Percentiles rank a stretch among this genome's conserved stretches.
These are phyloP conservation scores for Melanchra persicariae DNA, from an alignment of 2,888 invertebrate genomes.

Conservation along the genomic window DNA sequence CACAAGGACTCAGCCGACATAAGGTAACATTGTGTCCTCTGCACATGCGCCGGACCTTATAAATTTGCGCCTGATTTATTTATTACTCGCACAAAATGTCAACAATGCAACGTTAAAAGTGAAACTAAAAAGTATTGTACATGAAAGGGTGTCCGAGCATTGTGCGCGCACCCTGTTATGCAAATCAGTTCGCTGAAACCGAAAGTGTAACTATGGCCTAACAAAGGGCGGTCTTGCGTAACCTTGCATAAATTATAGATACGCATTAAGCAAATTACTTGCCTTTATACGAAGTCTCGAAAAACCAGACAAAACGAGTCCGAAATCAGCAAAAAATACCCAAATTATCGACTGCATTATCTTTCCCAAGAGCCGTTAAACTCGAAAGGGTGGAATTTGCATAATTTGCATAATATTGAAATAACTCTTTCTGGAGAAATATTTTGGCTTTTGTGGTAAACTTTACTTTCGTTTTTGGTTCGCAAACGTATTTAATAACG, in stretches of 20 bases:
- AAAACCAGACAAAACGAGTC: conserved; percentile 78
- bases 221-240: conserved; percentile 83
- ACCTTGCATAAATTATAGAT: conserved; percentile 89
- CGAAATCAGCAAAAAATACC: conserved; percentile 75
- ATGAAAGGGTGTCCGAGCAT: conserved; percentile 84
- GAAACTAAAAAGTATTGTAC: conserved; percentile 86
- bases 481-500: conserved; percentile 66
- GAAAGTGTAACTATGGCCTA: conserved; percentile 80
- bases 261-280: conserved; percentile 87
- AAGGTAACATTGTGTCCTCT: conserved; percentile 81
- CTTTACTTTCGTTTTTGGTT: conserved; percentile 81
- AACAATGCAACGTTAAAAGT: conserved; percentile 88
- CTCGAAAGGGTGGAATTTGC: conserved; percentile 81
- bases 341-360: conserved; percentile 79
- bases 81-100: conserved; percentile 87
- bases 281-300: conserved; percentile 76
- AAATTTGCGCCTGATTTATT: conserved; percentile 89
- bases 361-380: conserved; percentile 67
- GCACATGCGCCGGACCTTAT: conserved; percentile 82
- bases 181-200: conserved; percentile 89
- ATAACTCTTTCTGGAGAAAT: conserved; percentile 80
- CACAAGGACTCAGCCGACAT: conserved; percentile 67
- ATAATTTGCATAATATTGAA: conserved; percentile 86
- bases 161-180: conserved; percentile 86
- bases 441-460: conserved; percentile 88